phyloP scores from a whole-genome alignment of 2,797 vertebrate species.

The Allobates femoralis region DNA sequence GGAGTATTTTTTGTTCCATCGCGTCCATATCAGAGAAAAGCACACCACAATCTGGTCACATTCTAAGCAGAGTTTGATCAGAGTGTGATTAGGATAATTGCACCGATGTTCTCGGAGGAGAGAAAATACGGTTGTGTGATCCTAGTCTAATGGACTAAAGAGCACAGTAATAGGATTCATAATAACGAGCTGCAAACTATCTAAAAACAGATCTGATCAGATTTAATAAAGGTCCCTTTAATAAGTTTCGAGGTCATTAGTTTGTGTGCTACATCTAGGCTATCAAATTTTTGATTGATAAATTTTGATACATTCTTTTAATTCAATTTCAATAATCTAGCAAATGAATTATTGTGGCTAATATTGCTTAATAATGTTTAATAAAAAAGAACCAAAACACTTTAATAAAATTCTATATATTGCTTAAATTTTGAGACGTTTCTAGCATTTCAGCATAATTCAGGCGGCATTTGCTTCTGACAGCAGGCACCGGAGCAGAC shows the following conservation, averaged over 20 bases:
- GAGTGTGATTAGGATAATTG: no score
- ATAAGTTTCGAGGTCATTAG: conserved; percentile 12
- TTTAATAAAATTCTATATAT: background rate
- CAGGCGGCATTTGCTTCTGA: no score
- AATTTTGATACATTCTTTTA: background rate
- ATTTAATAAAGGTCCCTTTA: background rate
- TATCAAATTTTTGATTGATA: conserved; percentile 21
- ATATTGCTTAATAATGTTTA: background rate
- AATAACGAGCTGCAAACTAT: background rate
- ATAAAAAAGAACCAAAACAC: background rate
- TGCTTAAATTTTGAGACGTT: background rate
- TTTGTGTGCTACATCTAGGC: background rate
- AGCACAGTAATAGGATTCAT: background rate
- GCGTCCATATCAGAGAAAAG: no score
- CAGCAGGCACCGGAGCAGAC: no score
- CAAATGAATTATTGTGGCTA: background rate
- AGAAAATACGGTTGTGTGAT: no score
- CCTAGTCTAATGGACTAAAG: background rate
- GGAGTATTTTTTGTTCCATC: no score
- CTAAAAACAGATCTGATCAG: background rate
- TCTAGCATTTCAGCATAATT: background rate
- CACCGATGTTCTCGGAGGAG: no score
- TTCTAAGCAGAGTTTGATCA: no score
- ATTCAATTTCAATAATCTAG: background rate
- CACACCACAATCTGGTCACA: no score